Percentiles rank a stretch among this genome's conserved stretches.
Evolutionary conservation across 2,797 vertebrate genomes (phyloP).

Genomic region (Gymnodraco acuticeps): DNA sequence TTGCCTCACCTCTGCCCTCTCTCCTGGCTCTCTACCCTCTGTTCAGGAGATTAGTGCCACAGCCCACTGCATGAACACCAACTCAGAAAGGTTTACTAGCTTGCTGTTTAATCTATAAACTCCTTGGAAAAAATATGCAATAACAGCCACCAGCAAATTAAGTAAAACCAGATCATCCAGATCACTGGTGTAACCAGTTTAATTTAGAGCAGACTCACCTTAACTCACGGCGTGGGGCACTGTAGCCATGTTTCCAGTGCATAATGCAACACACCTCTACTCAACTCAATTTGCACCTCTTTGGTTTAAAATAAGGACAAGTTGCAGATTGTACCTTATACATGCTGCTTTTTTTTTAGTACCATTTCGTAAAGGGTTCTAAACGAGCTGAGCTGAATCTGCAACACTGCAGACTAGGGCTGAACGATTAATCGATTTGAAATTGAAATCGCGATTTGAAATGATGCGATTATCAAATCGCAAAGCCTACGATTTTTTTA

Average conservation of each 20-base stretch:
- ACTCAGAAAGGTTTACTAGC: conserved; percentile 58
- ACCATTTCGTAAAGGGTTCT: not conserved
- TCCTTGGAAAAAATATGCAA: conserved; percentile 33
- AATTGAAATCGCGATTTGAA: too few species aligned
- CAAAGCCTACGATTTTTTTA: too few species aligned
- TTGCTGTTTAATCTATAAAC: conserved; percentile 60
- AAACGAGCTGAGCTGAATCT: not conserved
- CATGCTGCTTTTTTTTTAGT: not conserved
- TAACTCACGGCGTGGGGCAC: conserved; percentile 38
- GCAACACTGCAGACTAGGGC: not conserved
- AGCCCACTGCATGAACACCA: conserved; percentile 53
- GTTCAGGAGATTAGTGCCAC: conserved; percentile 71
- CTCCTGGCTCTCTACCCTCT: conserved; percentile 62
- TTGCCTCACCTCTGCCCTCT: conserved; percentile 80
- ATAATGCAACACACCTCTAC: not conserved
- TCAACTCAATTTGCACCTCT: not conserved
- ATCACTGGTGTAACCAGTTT: conserved; percentile 39
- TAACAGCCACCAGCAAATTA: conserved; percentile 30
- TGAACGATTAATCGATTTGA: too few species aligned
- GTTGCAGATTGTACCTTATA: not conserved
- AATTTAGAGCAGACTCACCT: conserved; percentile 38
- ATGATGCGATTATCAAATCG: too few species aligned
- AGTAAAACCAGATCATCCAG: conserved; percentile 57
- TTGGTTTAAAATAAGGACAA: not conserved
- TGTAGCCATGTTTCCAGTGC: not conserved